Conservation (phyloP, 2,797 vertebrate genomes). For the Arnoldichthys spilopterus region DNA sequence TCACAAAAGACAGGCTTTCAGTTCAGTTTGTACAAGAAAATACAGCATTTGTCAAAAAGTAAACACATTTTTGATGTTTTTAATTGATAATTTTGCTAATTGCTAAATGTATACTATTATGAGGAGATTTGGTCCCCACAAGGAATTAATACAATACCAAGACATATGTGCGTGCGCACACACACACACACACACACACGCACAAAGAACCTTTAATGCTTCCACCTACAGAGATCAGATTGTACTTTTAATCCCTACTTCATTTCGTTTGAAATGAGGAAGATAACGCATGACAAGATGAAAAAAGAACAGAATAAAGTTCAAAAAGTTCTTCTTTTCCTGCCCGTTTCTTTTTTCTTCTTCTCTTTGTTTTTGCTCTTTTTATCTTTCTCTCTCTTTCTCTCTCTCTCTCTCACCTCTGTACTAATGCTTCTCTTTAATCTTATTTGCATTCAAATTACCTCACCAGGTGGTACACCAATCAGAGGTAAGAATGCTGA, state of each 20-base stretch:
- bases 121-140: too few relatives aligned
- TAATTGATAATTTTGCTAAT: too few relatives aligned
- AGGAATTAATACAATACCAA: too few relatives aligned
- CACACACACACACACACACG: neutral
- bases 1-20: too few relatives aligned
- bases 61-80: too few relatives aligned
- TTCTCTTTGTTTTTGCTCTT: conserved; percentile 75
- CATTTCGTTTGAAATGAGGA: neutral
- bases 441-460: conserved; percentile 99
- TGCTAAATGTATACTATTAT: too few relatives aligned
- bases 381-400: conserved; percentile 75
- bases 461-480: conserved; percentile 99
- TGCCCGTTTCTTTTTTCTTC: conserved; percentile 69
- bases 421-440: conserved; percentile 96
- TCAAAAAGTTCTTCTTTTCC: conserved; percentile 59
- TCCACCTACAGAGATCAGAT: neutral
- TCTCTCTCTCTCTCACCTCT: conserved; percentile 75
- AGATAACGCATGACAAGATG: neutral
- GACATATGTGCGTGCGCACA: neutral
- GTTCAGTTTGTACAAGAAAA: too few relatives aligned
- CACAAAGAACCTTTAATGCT: neutral
- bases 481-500: conserved; percentile 99
- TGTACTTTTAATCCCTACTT: neutral
- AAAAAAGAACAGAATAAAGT: neutral
- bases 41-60: too few relatives aligned